Base-by-base conservation (phyloP, 2,888 invertebrate species). In the Pristionchus fissidentatus region DNA sequence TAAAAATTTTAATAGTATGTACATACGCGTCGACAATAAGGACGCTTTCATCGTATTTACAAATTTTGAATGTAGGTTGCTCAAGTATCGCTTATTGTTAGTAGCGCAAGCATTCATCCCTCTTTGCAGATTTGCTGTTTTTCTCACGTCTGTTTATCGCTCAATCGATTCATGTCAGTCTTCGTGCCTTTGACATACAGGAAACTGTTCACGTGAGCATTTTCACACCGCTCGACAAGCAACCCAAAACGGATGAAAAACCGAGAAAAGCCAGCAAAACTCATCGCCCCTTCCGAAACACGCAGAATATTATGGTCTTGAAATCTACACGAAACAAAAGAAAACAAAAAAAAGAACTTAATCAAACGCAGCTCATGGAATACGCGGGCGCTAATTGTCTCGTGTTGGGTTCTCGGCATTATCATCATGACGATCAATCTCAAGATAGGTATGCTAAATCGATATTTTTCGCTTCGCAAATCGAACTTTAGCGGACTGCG, bases 51-150 rank as follows among this genome's bases (percentile, higher is more conserved):
- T n/a, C n/a, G n/a, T n/a, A n/a, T n/a, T n/a, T n/a, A n/a, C n/a
- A n/a, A n/a, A n/a, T n/a, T n/a, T n/a, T n/a, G n/a, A n/a, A n/a
- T n/a, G n/a, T n/a, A n/a, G n/a, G n/a, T n/a, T n/a, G n/a, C n/a
- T n/a, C n/a, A n/a, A n/a, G n/a, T n/a, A n/a, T n/a, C n/a, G n/a
- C n/a, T n/a, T n/a, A n/a, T n/a, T n/a, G n/a, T n/a, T n/a, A n/a
- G n/a, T n/a, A n/a, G n/a, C n/a, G n/a, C n/a, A n/a, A n/a, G n/a
- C n/a, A n/a, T n/a, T n/a, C n/a, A n/a, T n/a, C n/a, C n/a, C n/a
- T n/a, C 52, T 52, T 1, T 70, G 22, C 70, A 70, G 70, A 70
- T 70, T 15, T 70, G 70, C 26, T 70, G 70, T 26, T 43, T 26
- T 41, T 70, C 70, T 15, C 70, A 70, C 26, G 41, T 70, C n/a